phyloP scores from a whole-genome alignment of 2,888 invertebrate genomes.

The Caenorhabditis sp. region DNA sequence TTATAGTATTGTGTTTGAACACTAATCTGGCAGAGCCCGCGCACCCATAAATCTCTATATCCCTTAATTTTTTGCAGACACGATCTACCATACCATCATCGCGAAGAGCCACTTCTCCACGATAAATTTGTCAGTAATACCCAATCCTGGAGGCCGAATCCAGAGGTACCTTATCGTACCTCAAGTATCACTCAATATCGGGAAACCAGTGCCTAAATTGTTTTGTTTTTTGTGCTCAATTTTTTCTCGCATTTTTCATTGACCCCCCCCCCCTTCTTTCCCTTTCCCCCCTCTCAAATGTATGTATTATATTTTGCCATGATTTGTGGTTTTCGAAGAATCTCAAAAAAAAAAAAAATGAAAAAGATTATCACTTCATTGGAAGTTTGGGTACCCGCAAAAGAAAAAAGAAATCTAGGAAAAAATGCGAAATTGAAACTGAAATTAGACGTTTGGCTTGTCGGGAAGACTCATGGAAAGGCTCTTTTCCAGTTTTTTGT shows the following conservation, averaged over 20 bases:
- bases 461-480: conserved; percentile 41
- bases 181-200: conserved; percentile 50
- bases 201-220: conserved; percentile 55
- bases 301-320: not conserved
- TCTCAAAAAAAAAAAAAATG: not conserved
- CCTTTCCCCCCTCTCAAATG: no score
- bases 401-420: not conserved
- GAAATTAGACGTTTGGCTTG: not conserved
- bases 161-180: conserved; percentile 38
- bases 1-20: not conserved
- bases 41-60: not conserved
- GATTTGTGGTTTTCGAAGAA: conserved; percentile 3
- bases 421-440: not conserved
- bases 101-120: conserved; percentile 55
- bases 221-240: conserved; percentile 1
- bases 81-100: conserved; percentile 43
- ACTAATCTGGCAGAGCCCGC: no score
- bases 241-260: not conserved
- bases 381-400: not conserved
- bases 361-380: not conserved
- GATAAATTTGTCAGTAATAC: conserved; percentile 34
- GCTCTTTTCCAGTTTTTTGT: conserved; percentile 47
- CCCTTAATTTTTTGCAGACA: conserved; percentile 32
- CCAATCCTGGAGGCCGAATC: not conserved
- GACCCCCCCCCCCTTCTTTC: not conserved